Evolutionary conservation across 1,140 invertebrate species (phyloP).

Genomic region (Heliconius melpomene): DNA sequence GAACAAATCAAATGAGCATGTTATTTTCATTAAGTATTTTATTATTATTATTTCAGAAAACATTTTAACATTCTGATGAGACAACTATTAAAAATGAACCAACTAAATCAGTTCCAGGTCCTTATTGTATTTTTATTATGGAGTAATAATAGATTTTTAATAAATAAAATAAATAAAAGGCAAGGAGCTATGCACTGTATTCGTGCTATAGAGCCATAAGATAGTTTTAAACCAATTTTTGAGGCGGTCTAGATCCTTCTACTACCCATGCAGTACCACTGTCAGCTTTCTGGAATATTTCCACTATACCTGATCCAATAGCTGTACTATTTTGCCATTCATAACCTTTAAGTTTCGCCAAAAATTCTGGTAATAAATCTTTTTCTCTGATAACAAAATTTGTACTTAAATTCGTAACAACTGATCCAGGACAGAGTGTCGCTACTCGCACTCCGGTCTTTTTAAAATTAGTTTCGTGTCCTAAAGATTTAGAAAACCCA

Average conservation of each 20-base stretch:
- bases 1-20: too few relatives aligned
- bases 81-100: background rate
- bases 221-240: background rate
- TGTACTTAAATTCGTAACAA: slow-evolving; percentile 64
- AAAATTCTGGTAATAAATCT: slow-evolving; percentile 33
- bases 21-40: too few relatives aligned
- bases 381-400: slow-evolving; percentile 51
- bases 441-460: slow-evolving; percentile 80
- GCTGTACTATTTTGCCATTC: slow-evolving; percentile 43
- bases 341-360: slow-evolving; percentile 13
- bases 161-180: too few relatives aligned
- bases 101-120: too few relatives aligned
- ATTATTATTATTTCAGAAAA: too few relatives aligned
- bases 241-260: slow-evolving; percentile 41
- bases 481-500: slow-evolving; percentile 79
- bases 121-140: too few relatives aligned
- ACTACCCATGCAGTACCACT: slow-evolving; percentile 53
- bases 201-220: too few relatives aligned
- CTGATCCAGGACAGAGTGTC: slow-evolving; percentile 81
- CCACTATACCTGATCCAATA: slow-evolving; percentile 47
- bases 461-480: slow-evolving; percentile 80
- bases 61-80: too few relatives aligned
- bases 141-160: too few relatives aligned
- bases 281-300: slow-evolving; percentile 55
- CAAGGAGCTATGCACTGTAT: too few relatives aligned